Conservation (phyloP, 2,113 vertebrate genomes). For the Archilochus colubris region DNA sequence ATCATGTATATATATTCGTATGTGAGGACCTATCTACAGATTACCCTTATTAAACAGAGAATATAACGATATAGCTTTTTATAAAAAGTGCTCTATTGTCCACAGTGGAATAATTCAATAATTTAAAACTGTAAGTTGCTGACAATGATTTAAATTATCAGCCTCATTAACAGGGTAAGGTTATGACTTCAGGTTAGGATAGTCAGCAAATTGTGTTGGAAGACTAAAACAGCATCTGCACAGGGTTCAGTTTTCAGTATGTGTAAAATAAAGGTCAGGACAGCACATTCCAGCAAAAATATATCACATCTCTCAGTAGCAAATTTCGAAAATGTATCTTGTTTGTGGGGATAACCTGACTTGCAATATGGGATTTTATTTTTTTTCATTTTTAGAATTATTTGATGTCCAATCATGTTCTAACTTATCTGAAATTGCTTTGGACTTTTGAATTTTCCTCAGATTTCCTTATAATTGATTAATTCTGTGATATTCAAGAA, state of each 20-base stretch:
- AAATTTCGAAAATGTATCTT: neutral
- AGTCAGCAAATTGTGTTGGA: neutral
- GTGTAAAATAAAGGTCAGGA: neutral
- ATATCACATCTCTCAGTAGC: neutral
- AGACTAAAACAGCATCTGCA: neutral
- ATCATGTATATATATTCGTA: neutral
- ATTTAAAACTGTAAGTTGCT: neutral
- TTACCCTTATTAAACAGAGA: neutral
- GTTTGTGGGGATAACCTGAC: neutral
- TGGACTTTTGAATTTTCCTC: neutral
- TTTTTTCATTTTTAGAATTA: neutral
- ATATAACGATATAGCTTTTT: neutral
- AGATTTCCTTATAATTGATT: neutral
- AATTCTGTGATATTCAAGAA: neutral
- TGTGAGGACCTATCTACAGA: neutral
- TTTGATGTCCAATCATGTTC: neutral
- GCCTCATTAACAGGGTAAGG: neutral
- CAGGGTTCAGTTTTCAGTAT: accelerated
- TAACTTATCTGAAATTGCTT: constrained; percentile 24
- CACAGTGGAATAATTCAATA: neutral
- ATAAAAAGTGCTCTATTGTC: neutral
- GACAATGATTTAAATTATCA: neutral
- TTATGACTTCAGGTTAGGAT: neutral
- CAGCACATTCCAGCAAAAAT: neutral
- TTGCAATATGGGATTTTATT: neutral